Percentiles rank a stretch among this genome's conserved stretches.
phyloP scores from a whole-genome alignment of 30 jellyfish, hydroid and myxozoan genomes.

The Morbakka virulenta region DNA sequence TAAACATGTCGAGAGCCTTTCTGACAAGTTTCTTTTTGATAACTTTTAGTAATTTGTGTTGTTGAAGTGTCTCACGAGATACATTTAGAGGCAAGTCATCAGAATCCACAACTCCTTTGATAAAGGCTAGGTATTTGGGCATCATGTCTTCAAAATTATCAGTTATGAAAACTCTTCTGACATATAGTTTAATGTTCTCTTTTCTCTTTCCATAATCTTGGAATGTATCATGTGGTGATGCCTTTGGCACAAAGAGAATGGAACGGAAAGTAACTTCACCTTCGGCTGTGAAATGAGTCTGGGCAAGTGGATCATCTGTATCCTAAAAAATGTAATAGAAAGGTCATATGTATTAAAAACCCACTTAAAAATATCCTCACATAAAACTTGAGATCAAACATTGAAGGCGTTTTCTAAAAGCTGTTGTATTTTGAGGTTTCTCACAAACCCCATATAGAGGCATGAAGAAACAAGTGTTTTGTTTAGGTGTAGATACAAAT shows the following conservation, averaged over 20 bases:
- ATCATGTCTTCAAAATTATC: constrained; percentile 93
- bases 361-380: too few species aligned
- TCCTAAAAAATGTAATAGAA: constrained; percentile 38
- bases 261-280: constrained; percentile 99
- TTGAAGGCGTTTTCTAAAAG: too few species aligned
- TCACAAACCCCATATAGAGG: too few species aligned
- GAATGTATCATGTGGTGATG: constrained; percentile 90
- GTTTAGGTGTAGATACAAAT: too few species aligned
- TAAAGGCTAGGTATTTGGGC: constrained; percentile 92
- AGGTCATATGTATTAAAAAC: too few species aligned
- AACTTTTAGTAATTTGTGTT: constrained; percentile 89
- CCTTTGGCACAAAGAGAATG: constrained; percentile 85
- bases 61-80: constrained; percentile 99
- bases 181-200: constrained; percentile 90
- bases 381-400: too few species aligned
- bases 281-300: constrained; percentile 98
- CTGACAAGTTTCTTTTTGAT: constrained; percentile 94
- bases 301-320: constrained; percentile 93
- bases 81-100: constrained; percentile 99
- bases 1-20: constrained; percentile 94
- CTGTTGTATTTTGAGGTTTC: too few species aligned
- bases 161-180: constrained; percentile 96
- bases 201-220: constrained; percentile 96
- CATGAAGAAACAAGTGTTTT: too few species aligned
- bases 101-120: constrained; percentile 97